Base-by-base conservation (phyloP, 2,888 invertebrate genomes). In the Pristionchus arcanus region DNA sequence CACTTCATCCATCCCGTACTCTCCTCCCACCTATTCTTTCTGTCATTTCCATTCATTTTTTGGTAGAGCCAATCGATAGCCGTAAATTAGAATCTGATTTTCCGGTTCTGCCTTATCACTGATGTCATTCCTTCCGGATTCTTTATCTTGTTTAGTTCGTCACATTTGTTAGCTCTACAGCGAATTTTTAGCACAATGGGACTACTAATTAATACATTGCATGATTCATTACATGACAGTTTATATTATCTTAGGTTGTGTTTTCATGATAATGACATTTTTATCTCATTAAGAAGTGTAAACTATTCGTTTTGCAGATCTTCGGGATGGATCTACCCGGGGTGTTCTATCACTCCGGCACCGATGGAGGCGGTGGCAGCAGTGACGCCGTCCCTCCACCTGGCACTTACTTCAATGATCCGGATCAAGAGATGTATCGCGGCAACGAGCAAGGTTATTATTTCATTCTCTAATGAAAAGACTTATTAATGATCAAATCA, bases 1-100 rank as follows among this genome's bases (percentile, higher is more conserved):
- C 66, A 13, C 59, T 34, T 83, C 66, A 53, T 63, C 66, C 90
- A 90, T 59, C 85, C 77, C 31, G 25, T 90, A 71, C 83, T 91
- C 84, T 77, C 59, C 87, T 88, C 59, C 63, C 85, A 63, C 34
- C 37, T 59, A 53, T 59, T 84, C 84, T 37, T 85, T 63, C 55
- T 85, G 63, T 63, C 85, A 34, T 63, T 85, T 49, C 63, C 63
- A 25, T 25, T 49, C 31, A 59, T 59, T 85, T 55, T 63, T 55
- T 34, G 31, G 34, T 49, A 59, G 25, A 59, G 25, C 49, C 63
- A 37, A 85, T 85, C 63, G 85, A 63, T 85, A 55, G n/a, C 63
- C 85, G 63, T 84, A 28, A 31, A 28, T 55, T 37, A 49, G 55
- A 34, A 31, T 49, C 83, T 55, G 25, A 63, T 85, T 55, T 59